A percentile compares a stretch with the other conserved stretches of the same genome.
These are phyloP conservation scores for Diabrotica virgifera DNA, from an alignment of 1,140 invertebrate species.

Conservation along the genomic window DNA sequence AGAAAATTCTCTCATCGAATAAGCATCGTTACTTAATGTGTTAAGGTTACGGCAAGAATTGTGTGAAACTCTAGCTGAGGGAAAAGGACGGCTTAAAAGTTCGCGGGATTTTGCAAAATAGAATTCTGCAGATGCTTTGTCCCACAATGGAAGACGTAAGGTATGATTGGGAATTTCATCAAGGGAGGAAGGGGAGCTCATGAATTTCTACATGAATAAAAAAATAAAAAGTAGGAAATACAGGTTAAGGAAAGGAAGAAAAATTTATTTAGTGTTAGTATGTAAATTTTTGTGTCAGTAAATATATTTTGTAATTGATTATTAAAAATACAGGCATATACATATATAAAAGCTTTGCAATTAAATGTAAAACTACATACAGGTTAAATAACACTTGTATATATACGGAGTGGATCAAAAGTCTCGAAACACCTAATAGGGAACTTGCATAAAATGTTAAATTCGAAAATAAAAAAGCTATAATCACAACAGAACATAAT, in stretches of 20 bases:
- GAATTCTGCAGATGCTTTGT: conserved; percentile 70
- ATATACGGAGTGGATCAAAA: no score
- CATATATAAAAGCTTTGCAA: no score
- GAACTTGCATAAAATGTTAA: no score
- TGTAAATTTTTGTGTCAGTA: conserved; percentile 22
- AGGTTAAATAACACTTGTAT: no score
- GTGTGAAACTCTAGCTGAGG: conserved; percentile 35
- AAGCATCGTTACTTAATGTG: conserved; percentile 16
- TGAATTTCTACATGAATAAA: conserved; percentile 33
- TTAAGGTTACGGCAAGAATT: conserved; percentile 37
- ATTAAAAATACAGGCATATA: no score
- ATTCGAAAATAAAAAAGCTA: no score
- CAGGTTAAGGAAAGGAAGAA: conserved; percentile 25
- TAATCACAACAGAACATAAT: no score
- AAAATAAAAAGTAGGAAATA: conserved; percentile 28
- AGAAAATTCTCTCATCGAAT: conserved; percentile 20
- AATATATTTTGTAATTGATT: no score
- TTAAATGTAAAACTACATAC: no score
- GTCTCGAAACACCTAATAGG: no score
- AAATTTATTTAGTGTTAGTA: conserved; percentile 38
- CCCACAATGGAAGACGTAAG: conserved; percentile 64
- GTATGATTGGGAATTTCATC: conserved; percentile 43
- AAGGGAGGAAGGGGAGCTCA: conserved; percentile 43
- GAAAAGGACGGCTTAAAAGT: conserved; percentile 59
- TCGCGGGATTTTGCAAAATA: conserved; percentile 71